Evolutionary conservation across 2,888 invertebrate genomes (phyloP), one percentile per base, ranked within the genome.

Genomic region (Drepana falcataria): DNA sequence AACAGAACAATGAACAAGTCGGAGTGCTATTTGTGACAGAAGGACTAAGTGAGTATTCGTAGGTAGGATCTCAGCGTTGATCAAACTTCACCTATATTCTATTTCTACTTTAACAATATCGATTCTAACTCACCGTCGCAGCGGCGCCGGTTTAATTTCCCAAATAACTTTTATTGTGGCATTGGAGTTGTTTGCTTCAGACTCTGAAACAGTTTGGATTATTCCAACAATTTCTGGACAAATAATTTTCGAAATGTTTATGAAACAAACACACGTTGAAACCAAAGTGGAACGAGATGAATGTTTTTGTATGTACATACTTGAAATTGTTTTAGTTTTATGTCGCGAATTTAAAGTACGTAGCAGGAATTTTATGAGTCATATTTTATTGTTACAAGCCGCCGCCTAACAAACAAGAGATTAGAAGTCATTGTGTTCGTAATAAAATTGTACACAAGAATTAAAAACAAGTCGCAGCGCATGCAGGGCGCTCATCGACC

Each of bases 161-260:
- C 75, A 73, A 72, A 82, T 82, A 81, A 82, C 74, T 81, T 81
- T 81, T 81, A 80, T 81, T 73, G 64, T 66, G 63, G 68, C 74
- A 73, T n/a, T 75, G 68, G 44, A 44, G 44, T 9, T 44, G 9
- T 44, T 44, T 44, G 44, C 44, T 9, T n/a, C n/a, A n/a, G n/a
- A 44, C 59, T 61, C 51, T 47, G 59, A 48, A 35, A 44, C n/a
- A 44, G 49, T n/a, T 40, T 35, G 53, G 34, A 35, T 9, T 48
- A 9, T 35, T 21, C 21, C 34, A 53, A 53, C n/a, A 53, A 53
- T 40, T 48, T 48, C 37, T 6, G 44, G 9, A 44, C 40, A 44
- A 44, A 44, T 2, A 9, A 40, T 40, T 44, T 44, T 7, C 44
- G 6, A 44, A 44, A 44, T 44, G 44, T 9, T 44, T 44, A 44